Base-by-base conservation (phyloP, 2,113 vertebrate genomes). In the Oreochromis niloticus region DNA sequence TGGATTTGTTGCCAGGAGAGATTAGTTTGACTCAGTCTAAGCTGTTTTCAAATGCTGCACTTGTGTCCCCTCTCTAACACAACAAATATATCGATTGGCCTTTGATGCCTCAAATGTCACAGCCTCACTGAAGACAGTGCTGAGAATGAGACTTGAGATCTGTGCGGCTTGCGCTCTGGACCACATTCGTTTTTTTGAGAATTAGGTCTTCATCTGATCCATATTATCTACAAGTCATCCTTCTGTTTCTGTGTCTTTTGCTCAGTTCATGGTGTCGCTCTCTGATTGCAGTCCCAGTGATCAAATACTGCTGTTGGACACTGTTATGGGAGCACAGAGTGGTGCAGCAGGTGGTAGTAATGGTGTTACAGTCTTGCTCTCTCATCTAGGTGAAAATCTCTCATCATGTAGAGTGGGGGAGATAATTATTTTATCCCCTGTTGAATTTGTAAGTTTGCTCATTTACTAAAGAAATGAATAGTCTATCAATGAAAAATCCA, bases 1-100 rank as follows among this genome's bases (percentile, higher is more conserved):
- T 87, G 94, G 93, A 94, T 94, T 91, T 92, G 93, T 93, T 88
- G 85, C 84, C 41, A 34, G 48, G 91, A 89, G 90, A 92, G 93
- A 95, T 92, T 91, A 82, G 61, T 66, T 59, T 86, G 83, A 80
- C 80, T 91, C 30, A 14, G 46, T 83, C 52, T 85, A 82, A 89
- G 55, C 84, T 5, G 56, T 19, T 54, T 34, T 83, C 80, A 85
- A 93, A 85, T 61, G 82, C 89, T 66, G 68, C 80, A 55, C 84
- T 85, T 66, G 13, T 80, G 63, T 57, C 52, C 78, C 68, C 13
- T 34, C 81, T 86, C 50, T 50, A 11, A 85, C 75, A 82, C 66
- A 82, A 59, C 87, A 81, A 83, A 89, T 84, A 52, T 59, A 93
- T 93, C 17, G 91, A 93, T 93, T 50, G 83, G 86, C 61, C 79